Percentiles rank a stretch among this genome's conserved stretches.
phyloP scores from a whole-genome alignment of 2,888 invertebrate species.

The Drosophila anomalata region DNA sequence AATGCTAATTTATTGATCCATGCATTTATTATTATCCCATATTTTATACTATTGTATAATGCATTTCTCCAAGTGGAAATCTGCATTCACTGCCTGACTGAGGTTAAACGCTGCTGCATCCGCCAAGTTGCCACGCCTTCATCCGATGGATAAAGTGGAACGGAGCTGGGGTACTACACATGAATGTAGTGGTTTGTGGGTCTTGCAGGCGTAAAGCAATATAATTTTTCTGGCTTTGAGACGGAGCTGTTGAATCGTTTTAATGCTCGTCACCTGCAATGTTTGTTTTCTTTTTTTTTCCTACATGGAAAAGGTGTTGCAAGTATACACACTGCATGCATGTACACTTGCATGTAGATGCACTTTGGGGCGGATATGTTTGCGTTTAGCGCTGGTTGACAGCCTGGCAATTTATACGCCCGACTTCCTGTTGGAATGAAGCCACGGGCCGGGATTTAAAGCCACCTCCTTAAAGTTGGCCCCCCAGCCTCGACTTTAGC shows the following conservation, averaged over 20 bases:
- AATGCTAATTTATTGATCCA: not conserved
- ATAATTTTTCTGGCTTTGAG: slow-evolving; percentile 78
- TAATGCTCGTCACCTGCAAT: slow-evolving; percentile 81
- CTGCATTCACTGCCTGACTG: slow-evolving; percentile 38
- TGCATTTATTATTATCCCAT: no score
- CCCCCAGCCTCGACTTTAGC: slow-evolving; percentile 7
- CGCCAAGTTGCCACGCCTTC: slow-evolving; percentile 47
- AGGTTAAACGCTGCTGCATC: slow-evolving; percentile 66
- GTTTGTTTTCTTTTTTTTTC: slow-evolving; percentile 46
- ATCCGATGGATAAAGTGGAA: slow-evolving; percentile 24
- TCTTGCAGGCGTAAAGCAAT: slow-evolving; percentile 66
- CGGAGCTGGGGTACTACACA: not conserved
- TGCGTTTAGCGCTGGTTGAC: slow-evolving; percentile 70
- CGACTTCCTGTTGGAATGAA: slow-evolving; percentile 49
- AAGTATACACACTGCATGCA: slow-evolving; percentile 19
- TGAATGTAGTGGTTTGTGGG: not conserved
- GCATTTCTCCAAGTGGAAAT: slow-evolving; percentile 7
- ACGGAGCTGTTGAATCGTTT: slow-evolving; percentile 82
- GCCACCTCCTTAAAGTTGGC: slow-evolving; percentile 46
- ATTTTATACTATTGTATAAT: not conserved
- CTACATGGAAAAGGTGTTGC: slow-evolving; percentile 46
- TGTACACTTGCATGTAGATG: not conserved
- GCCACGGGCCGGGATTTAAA: slow-evolving; percentile 47
- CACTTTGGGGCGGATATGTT: slow-evolving; percentile 59
- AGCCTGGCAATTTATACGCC: slow-evolving; percentile 68